Evolutionary conservation across 2,797 vertebrate genomes (phyloP), one percentile per base, ranked within the genome.

Genomic region (Falco rusticolus): DNA sequence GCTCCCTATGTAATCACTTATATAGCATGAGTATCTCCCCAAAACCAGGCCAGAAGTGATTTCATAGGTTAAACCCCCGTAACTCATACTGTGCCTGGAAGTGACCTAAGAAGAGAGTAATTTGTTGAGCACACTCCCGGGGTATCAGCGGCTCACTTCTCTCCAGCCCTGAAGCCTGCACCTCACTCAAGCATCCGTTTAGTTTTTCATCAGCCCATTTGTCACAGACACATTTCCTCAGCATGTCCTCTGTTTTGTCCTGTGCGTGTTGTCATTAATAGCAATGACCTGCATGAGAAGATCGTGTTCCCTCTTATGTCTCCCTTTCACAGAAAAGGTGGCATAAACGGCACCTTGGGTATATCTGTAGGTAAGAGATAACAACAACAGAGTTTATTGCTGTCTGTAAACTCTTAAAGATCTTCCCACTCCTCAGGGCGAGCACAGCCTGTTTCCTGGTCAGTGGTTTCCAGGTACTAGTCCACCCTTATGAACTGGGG

Each of bases 401-500:
- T 66, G 25, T 63, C 56, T 1, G 0, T 57, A 84, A 88, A 76
- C 47, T 59, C 82, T 91, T 91, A 79, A 84, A 84, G 74, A 94
- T 95, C 88, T 94, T 95, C 77, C 88, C 0, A 1, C 89, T 89
- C 82, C 82, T 92, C 76, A 28, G 74, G 81, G 83, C 45, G 7
- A 94, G 83, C 6, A 8, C 90, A 90, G 37, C 47, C 90, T 80
- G 83, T 94, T 96, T 96, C 91, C 95, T 78, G 89, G 91, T 91
- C 74, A 91, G 88, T 7, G 5, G 37, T 94, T 96, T 95, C 90
- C 93, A 96, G 85, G 74, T 76, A 76, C 91, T 56, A 61, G 74
- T 92, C 86, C 88, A 95, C 94, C 87, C 90, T 82, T 84, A 83
- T 82, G 95, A 96, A 91, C 70, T 90, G 68, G 18, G 71, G 95